phyloP scores from a whole-genome alignment of 2,797 vertebrate species.

The Hippocampus kuda region DNA sequence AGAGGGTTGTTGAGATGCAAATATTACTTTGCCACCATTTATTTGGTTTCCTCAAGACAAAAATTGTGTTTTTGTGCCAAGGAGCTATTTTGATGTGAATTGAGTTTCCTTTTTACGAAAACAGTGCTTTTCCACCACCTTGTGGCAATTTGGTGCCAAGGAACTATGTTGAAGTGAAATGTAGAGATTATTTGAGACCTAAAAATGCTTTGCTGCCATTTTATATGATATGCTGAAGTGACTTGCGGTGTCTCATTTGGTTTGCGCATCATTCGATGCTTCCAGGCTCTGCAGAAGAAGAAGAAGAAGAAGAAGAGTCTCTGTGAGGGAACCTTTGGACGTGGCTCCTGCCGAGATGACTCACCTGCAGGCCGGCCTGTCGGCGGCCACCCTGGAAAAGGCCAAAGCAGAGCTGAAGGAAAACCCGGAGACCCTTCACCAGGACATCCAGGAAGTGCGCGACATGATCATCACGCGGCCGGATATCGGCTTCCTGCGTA shows the following conservation, averaged over 20 bases:
- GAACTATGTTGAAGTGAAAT: background rate
- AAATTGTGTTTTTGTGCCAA: background rate
- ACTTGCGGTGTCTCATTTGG: background rate
- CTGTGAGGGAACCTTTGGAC: background rate
- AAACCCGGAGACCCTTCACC: conserved; percentile 91
- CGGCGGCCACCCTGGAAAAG: conserved; percentile 98
- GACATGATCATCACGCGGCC: conserved; percentile 98
- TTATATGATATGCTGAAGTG: background rate
- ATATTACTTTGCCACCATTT: too few species aligned
- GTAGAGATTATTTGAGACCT: background rate
- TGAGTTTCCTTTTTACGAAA: background rate
- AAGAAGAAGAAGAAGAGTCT: background rate
- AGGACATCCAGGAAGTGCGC: conserved; percentile 98
- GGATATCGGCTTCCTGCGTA: conserved; percentile 97
- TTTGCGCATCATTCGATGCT: background rate
- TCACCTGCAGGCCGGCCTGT: conserved; percentile 95
- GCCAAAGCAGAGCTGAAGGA: conserved; percentile 95
- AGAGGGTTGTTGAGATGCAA: too few species aligned
- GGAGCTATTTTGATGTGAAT: too few species aligned
- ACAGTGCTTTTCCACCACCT: background rate
- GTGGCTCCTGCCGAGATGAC: conserved; percentile 71
- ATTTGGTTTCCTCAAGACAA: background rate
- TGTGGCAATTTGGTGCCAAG: background rate
- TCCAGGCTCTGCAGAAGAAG: background rate
- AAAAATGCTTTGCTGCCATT: conserved; percentile 26